phyloP scores from a whole-genome alignment of 2,113 vertebrate genomes.

The Nanger granti region DNA sequence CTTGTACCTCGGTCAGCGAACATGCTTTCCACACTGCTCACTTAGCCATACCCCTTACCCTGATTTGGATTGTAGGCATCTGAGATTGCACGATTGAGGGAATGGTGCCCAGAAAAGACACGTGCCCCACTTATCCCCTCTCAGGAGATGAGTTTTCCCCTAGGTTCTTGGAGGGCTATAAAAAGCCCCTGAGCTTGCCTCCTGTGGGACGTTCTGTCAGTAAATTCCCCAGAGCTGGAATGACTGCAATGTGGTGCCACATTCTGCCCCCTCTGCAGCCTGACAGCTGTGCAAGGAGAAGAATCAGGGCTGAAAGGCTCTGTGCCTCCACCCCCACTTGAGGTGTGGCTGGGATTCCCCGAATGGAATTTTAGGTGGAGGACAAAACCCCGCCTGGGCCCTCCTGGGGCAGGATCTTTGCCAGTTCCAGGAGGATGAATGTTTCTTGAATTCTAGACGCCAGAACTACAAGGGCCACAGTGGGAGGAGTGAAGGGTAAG shows the following conservation, averaged over 20 bases:
- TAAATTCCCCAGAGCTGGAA: slow-evolving; percentile 71
- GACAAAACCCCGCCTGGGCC: slow-evolving; percentile 11
- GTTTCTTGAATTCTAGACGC: background rate
- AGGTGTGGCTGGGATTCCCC: slow-evolving; percentile 64
- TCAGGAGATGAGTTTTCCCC: slow-evolving; percentile 45
- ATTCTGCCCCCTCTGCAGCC: slow-evolving; percentile 43
- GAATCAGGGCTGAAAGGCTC: background rate
- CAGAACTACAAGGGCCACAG: background rate
- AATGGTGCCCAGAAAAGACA: background rate
- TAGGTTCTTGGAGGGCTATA: slow-evolving; percentile 10
- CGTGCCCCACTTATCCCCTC: background rate
- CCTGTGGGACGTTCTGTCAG: background rate
- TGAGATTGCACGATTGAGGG: background rate
- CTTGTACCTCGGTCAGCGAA: rapidly evolving
- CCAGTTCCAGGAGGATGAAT: background rate
- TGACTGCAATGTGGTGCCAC: slow-evolving; percentile 76
- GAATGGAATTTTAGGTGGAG: slow-evolving; percentile 44
- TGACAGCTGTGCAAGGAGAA: slow-evolving; percentile 74
- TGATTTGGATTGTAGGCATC: background rate
- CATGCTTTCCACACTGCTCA: background rate
- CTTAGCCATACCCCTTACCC: background rate
- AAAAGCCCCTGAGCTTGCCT: slow-evolving; percentile 50
- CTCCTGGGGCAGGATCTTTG: background rate
- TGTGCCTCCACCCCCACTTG: background rate
- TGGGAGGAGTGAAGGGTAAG: background rate